These are phyloP conservation scores for Apolygus lucorum DNA, from an alignment of 1,140 invertebrate genomes.

Conservation along the genomic window DNA sequence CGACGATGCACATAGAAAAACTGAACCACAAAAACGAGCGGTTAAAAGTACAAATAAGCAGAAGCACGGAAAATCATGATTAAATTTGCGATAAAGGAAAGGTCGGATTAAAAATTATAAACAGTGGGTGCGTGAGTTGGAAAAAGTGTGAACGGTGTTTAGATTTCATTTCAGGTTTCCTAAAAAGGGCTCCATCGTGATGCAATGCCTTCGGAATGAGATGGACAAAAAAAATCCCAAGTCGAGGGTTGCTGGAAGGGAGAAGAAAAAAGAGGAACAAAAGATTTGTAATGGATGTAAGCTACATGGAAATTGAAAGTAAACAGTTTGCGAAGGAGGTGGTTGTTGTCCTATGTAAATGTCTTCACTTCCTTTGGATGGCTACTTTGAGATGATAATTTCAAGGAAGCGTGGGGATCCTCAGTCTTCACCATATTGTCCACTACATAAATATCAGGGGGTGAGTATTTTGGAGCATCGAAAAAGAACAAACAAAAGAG, in stretches of 20 bases:
- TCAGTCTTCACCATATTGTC: not conserved
- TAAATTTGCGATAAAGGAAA: too few species aligned
- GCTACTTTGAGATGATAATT: slow-evolving; percentile 8
- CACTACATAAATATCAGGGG: not conserved
- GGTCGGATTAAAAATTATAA: slow-evolving; percentile 2
- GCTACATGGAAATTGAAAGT: slow-evolving; percentile 1
- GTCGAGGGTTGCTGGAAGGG: not conserved
- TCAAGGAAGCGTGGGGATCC: too few species aligned
- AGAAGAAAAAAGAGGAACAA: not conserved
- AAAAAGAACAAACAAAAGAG: too few species aligned
- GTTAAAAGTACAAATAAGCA: too few species aligned
- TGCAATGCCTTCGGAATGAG: not conserved
- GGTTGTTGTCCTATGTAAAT: slow-evolving; percentile 8
- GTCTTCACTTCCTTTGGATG: not conserved
- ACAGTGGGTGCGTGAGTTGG: not conserved
- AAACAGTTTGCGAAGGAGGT: not conserved
- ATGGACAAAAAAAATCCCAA: slow-evolving; percentile 1
- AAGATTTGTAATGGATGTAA: slow-evolving; percentile 9
- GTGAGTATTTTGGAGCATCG: not conserved
- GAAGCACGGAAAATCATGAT: too few species aligned
- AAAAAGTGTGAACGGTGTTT: not conserved
- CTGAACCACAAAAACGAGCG: too few species aligned
- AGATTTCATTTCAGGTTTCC: slow-evolving; percentile 7
- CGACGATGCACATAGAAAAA: too few species aligned
- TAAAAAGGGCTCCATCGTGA: not conserved